Base-by-base conservation (phyloP, 2,888 invertebrate genomes). In the Apoderus coryli region DNA sequence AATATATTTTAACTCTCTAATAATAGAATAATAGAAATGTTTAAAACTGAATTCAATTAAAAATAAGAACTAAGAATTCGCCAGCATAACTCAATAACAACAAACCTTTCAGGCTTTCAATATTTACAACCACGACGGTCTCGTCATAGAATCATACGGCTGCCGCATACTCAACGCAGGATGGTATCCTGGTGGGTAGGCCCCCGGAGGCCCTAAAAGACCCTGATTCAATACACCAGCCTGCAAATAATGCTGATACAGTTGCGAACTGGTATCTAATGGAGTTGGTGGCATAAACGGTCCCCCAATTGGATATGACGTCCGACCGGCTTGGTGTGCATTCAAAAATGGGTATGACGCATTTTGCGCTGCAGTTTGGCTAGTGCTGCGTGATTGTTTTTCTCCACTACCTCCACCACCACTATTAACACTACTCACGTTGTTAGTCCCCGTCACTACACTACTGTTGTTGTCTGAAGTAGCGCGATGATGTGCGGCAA, bases 221-320 rank as follows among this genome's bases (percentile, higher is more conserved):
- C 63, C 59, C 38, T 63, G 64, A 44, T 63, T 64, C 30, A 64
- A 43, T 38, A 64, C 54, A 12, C 56, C 57, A 32, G 72, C 69
- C 1, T 71, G 71, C 38, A 79, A 52, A 54, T 77, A 78, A 51
- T 78, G 78, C 48, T 77, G 77, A 51, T 80, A 80, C 13, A 78
- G 54, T 13, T 75, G 74, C 31, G 73, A 69, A 30, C 69, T 65
- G 4, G 73, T 59, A 44, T 75, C 72, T 41, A 72, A 61, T n/a
- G 45, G 39, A 11, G 50, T 26, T 10, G 52, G 47, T 10, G 53
- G 60, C 35, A 75, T 72, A 38, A 73, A 74, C 10, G 72, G 69
- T 40, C 72, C 71, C 22, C 28, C 13, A n/a, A n/a, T n/a, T n/a
- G n/a, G n/a, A n/a, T n/a, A n/a, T n/a, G n/a, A n/a, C n/a, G n/a